phyloP scores from a whole-genome alignment of 2,888 invertebrate species.

The Pachydiplax longipennis region DNA sequence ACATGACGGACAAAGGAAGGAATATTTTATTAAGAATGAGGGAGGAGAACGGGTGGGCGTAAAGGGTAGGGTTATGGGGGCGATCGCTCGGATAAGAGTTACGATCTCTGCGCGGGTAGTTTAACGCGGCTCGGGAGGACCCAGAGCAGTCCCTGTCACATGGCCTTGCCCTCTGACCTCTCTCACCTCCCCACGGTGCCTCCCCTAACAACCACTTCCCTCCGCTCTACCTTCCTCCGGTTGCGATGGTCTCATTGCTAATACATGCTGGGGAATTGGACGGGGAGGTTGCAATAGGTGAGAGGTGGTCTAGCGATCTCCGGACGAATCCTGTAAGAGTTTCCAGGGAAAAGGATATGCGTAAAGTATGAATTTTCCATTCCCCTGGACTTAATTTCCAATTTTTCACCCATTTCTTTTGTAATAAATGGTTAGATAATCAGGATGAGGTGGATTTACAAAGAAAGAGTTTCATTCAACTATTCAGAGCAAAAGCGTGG shows the following conservation, averaged over 20 bases:
- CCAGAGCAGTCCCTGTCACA: background rate
- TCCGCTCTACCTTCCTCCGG: background rate
- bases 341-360: no score
- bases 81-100: constrained; percentile 31
- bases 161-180: background rate
- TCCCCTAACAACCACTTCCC: background rate
- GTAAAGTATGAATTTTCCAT: no score
- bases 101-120: background rate
- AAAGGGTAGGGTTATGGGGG: constrained; percentile 1
- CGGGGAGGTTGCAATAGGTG: background rate
- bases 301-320: background rate
- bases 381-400: no score
- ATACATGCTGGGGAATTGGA: constrained; percentile 29
- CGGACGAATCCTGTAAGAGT: no score
- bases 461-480: no score
- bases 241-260: background rate
- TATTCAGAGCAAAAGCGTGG: no score
- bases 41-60: background rate
- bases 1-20: background rate
- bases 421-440: no score
- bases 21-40: constrained; percentile 27
- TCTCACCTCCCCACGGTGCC: background rate
- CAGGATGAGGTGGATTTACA: no score
- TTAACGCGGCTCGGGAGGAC: constrained; percentile 2
- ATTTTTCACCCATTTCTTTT: no score